Conservation (phyloP, 2,888 invertebrate genomes). For the Hypsopygia costalis region DNA sequence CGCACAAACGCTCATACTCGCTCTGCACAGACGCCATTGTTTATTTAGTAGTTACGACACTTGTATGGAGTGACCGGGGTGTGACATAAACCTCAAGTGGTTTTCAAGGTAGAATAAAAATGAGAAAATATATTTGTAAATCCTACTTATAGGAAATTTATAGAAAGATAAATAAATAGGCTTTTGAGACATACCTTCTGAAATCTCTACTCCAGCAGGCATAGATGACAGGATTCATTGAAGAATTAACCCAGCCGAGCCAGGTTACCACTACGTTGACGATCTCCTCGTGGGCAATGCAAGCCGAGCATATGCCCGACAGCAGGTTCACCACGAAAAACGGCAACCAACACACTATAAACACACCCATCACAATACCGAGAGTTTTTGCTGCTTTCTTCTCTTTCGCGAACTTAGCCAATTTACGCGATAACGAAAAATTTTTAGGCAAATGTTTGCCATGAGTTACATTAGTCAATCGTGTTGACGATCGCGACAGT, state of each 20-base stretch:
- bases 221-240: conserved; percentile 98
- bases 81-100: too few species aligned
- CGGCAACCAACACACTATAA: conserved; percentile 98
- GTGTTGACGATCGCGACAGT: conserved; percentile 84
- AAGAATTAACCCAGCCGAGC: conserved; percentile 97
- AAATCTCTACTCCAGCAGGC: conserved; percentile 99
- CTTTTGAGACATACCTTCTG: conserved; percentile 85
- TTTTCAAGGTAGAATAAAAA: too few species aligned
- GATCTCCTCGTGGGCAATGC: conserved; percentile 93
- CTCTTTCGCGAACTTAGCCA: conserved; percentile 97
- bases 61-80: too few species aligned
- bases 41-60: too few species aligned
- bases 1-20: too few species aligned
- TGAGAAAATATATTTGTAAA: too few species aligned
- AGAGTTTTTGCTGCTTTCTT: conserved; percentile 98
- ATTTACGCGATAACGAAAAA: conserved; percentile 94
- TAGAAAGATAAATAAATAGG: too few species aligned
- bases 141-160: too few species aligned
- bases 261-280: conserved; percentile 94
- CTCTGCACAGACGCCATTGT: too few species aligned
- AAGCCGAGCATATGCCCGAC: conserved; percentile 93
- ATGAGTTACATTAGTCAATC: conserved; percentile 81
- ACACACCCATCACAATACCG: conserved; percentile 98
- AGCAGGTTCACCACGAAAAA: conserved; percentile 97
- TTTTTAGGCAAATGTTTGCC: conserved; percentile 88